phyloP scores from a whole-genome alignment of 1,140 invertebrate species.

The Lithobius niger region DNA sequence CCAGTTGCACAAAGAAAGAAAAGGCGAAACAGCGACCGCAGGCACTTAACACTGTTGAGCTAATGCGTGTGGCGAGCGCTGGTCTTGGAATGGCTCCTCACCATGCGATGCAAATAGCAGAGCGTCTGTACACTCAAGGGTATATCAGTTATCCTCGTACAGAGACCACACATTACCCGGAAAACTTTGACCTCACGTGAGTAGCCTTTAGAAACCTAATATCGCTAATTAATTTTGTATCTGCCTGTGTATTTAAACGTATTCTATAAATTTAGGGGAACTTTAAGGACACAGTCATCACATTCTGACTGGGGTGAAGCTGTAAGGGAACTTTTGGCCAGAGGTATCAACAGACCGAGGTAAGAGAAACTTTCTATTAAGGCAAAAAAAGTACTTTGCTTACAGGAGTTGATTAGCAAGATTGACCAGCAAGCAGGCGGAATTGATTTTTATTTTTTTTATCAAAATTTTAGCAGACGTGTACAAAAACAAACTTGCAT shows the following conservation, averaged over 20 bases:
- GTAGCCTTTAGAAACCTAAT: slow-evolving; percentile 19
- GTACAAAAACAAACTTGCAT: too few relatives aligned
- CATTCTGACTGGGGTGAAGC: slow-evolving; percentile 61
- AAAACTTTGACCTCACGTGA: slow-evolving; percentile 86
- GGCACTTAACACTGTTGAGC: slow-evolving; percentile 92
- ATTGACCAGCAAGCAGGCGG: too few relatives aligned
- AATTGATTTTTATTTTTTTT: too few relatives aligned
- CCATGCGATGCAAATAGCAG: slow-evolving; percentile 90
- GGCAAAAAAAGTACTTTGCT: too few relatives aligned
- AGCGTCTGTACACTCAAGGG: slow-evolving; percentile 83
- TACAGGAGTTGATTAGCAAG: too few relatives aligned
- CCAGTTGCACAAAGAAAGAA: slow-evolving; percentile 57
- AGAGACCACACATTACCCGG: slow-evolving; percentile 91
- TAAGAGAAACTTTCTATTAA: slow-evolving; percentile 21
- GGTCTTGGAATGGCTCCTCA: slow-evolving; percentile 87
- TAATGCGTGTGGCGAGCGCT: slow-evolving; percentile 89
- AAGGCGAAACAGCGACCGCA: slow-evolving; percentile 70
- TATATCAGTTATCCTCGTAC: slow-evolving; percentile 93
- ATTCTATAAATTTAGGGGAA: slow-evolving; percentile 50
- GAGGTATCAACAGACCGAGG: slow-evolving; percentile 51
- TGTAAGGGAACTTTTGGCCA: slow-evolving; percentile 44
- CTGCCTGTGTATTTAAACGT: slow-evolving; percentile 13
- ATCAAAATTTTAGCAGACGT: too few relatives aligned
- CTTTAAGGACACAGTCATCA: slow-evolving; percentile 53
- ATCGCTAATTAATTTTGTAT: background rate